These are phyloP conservation scores for Macrosiphum euphorbiae DNA, from an alignment of 2,888 invertebrate species.

Conservation along the genomic window DNA sequence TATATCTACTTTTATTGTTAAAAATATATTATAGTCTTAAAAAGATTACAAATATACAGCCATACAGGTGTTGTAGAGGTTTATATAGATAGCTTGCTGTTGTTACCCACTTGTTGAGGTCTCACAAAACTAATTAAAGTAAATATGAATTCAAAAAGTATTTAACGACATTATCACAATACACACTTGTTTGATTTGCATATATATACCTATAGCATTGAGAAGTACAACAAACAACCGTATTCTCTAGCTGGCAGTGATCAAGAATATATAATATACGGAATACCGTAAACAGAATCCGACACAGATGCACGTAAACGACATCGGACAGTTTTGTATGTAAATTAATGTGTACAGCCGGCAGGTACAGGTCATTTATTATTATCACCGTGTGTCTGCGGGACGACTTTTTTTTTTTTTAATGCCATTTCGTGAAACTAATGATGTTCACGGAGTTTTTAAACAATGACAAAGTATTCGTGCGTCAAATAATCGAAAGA, in stretches of 20 bases:
- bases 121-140: background rate
- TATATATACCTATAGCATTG: background rate
- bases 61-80: background rate
- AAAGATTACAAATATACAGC: background rate
- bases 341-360: slow-evolving; percentile 57
- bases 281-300: slow-evolving; percentile 10
- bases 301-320: slow-evolving; percentile 34
- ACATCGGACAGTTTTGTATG: slow-evolving; percentile 63
- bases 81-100: background rate
- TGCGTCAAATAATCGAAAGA: slow-evolving; percentile 56
- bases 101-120: background rate
- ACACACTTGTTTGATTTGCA: background rate
- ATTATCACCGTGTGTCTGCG: slow-evolving; percentile 50
- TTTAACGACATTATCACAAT: background rate
- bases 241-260: background rate
- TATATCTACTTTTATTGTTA: background rate
- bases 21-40: background rate
- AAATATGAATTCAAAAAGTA: background rate
- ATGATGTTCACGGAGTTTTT: slow-evolving; percentile 63
- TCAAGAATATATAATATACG: slow-evolving; percentile 12
- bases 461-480: slow-evolving; percentile 65
- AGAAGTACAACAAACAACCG: slow-evolving; percentile 1
- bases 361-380: slow-evolving; percentile 61
- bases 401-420: slow-evolving; percentile 61
- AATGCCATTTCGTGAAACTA: slow-evolving; percentile 65